A percentile compares a stretch with the other conserved stretches of the same genome.
These are phyloP conservation scores for Tenthredo distinguenda DNA, from an alignment of 2,888 invertebrate species.

Conservation along the genomic window DNA sequence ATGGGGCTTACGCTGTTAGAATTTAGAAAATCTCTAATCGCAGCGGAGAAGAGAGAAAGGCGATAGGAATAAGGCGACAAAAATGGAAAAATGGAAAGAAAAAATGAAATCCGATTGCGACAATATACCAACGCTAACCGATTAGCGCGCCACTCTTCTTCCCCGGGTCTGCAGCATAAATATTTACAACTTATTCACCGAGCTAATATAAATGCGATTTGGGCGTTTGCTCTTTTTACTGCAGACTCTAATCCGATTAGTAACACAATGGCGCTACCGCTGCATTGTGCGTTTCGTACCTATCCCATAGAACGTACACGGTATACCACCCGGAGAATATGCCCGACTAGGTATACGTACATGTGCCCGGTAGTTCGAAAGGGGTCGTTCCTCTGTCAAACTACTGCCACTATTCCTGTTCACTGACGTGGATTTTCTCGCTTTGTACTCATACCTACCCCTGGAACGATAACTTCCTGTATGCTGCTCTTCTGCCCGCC, in stretches of 20 bases:
- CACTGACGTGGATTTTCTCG: conserved; percentile 76
- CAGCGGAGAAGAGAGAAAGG: background rate
- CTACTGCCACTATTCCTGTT: conserved; percentile 67
- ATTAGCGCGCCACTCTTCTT: conserved; percentile 72
- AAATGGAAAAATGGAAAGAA: conserved; percentile 19
- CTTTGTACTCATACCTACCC: conserved; percentile 71
- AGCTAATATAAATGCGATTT: conserved; percentile 78
- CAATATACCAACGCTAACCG: conserved; percentile 72
- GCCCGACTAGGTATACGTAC: background rate
- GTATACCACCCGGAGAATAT: conserved; percentile 39
- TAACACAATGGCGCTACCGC: conserved; percentile 54
- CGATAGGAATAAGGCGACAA: background rate
- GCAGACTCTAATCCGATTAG: conserved; percentile 77
- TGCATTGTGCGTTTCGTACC: conserved; percentile 53
- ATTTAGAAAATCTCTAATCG: conserved; percentile 24
- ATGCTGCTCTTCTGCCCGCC: conserved; percentile 52
- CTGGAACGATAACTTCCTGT: conserved; percentile 51
- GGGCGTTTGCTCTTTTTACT: conserved; percentile 78
- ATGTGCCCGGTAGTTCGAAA: conserved; percentile 53
- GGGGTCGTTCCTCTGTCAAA: conserved; percentile 60
- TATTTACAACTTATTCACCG: conserved; percentile 78
- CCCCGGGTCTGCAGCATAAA: conserved; percentile 72
- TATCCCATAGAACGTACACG: conserved; percentile 57
- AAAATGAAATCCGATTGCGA: conserved; percentile 69
- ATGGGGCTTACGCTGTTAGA: conserved; percentile 15